phyloP scores from a whole-genome alignment of 1,140 invertebrate species.

The Mya arenaria region DNA sequence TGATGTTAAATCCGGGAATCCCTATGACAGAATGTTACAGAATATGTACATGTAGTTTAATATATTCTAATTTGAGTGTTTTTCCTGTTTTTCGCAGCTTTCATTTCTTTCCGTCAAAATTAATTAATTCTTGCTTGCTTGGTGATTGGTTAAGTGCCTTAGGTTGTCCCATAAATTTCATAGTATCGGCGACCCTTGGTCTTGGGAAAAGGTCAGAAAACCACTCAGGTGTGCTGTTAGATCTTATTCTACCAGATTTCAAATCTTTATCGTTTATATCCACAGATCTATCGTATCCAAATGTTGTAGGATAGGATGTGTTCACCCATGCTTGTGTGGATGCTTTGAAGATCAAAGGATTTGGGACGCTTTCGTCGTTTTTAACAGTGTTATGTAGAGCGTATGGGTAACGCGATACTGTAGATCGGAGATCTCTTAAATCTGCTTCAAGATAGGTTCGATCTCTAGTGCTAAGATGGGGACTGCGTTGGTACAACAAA shows the following conservation, averaged over 20 bases:
- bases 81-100: too few relatives aligned
- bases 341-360: slow-evolving; percentile 16
- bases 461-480: slow-evolving; percentile 4
- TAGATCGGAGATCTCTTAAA: background rate
- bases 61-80: too few relatives aligned
- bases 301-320: background rate
- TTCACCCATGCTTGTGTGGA: slow-evolving; percentile 24
- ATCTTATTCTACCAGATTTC: background rate
- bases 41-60: too few relatives aligned
- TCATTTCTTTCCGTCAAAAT: too few relatives aligned
- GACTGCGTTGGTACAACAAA: slow-evolving; percentile 38
- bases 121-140: slow-evolving; percentile 32
- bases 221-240: slow-evolving; percentile 39
- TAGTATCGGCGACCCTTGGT: slow-evolving; percentile 33
- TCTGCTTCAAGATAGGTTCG: background rate
- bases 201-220: slow-evolving; percentile 38
- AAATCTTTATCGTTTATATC: background rate
- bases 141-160: slow-evolving; percentile 4
- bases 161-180: slow-evolving; percentile 52
- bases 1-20: too few relatives aligned
- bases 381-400: slow-evolving; percentile 20
- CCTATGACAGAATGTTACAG: too few relatives aligned
- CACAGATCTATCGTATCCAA: background rate
- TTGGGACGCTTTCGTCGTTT: slow-evolving; percentile 31
- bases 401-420: background rate